phyloP scores from a whole-genome alignment of 1,140 invertebrate genomes.

The Caerostris darwini region DNA sequence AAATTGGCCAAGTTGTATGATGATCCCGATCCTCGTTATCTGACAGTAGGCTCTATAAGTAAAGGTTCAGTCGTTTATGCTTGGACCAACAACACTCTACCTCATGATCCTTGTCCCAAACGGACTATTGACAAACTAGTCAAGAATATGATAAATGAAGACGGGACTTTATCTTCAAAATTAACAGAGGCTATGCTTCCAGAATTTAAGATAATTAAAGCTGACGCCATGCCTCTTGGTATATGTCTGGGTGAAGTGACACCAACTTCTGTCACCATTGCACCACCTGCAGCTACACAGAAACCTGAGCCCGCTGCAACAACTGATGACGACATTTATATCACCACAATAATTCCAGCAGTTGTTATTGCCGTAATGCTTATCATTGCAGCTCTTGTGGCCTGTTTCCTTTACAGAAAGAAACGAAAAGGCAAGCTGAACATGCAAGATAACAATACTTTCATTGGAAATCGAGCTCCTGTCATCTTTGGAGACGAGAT shows the following conservation, averaged over 20 bases:
- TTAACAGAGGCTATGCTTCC: constrained; percentile 88
- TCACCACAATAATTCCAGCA: constrained; percentile 94
- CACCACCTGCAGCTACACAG: constrained; percentile 82
- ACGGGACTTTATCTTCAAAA: constrained; percentile 83
- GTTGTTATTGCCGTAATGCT: constrained; percentile 95
- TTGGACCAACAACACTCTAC: constrained; percentile 90
- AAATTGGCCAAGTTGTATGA: constrained; percentile 89
- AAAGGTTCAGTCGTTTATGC: constrained; percentile 84
- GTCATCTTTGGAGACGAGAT: constrained; percentile 96
- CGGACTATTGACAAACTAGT: constrained; percentile 88
- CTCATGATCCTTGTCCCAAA: constrained; percentile 88
- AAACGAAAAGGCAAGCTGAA: constrained; percentile 91
- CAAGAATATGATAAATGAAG: constrained; percentile 84
- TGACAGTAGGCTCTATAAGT: constrained; percentile 86
- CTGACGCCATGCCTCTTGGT: constrained; percentile 87
- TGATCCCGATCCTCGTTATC: constrained; percentile 87
- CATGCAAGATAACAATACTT: constrained; percentile 84
- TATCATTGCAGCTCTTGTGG: constrained; percentile 91
- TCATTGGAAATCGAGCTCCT: constrained; percentile 94
- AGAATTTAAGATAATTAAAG: constrained; percentile 89
- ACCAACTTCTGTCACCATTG: constrained; percentile 79
- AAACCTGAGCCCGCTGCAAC: constrained; percentile 80
- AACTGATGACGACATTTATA: constrained; percentile 88
- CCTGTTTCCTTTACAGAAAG: constrained; percentile 92
- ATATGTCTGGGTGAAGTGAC: constrained; percentile 86